These are phyloP conservation scores for Lathronympha strigana DNA, from an alignment of 2,888 invertebrate species.

Conservation along the genomic window DNA sequence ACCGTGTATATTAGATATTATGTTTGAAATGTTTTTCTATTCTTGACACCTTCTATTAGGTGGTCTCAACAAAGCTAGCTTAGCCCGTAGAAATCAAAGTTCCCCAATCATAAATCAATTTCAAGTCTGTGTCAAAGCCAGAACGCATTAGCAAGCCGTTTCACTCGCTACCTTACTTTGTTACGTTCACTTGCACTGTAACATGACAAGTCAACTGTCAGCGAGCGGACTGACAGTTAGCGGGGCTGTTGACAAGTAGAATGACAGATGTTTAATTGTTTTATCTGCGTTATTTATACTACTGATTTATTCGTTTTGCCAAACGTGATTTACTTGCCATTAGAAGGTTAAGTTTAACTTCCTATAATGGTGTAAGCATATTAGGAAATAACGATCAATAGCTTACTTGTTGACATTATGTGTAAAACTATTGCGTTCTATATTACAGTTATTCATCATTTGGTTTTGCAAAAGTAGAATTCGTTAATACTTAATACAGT, in stretches of 20 bases:
- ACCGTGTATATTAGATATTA: no score
- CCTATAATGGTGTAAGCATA: background rate
- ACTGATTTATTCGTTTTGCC: conserved; percentile 28
- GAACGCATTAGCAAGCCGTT: conserved; percentile 52
- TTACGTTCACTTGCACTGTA: conserved; percentile 36
- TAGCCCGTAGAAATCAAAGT: conserved; percentile 42
- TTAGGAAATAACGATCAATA: no score
- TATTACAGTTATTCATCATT: no score
- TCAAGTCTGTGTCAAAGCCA: conserved; percentile 51
- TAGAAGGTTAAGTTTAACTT: no score
- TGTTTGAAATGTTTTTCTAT: no score
- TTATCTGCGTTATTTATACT: conserved; percentile 21
- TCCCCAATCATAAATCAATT: conserved; percentile 52
- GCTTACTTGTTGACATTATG: no score
- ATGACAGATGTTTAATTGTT: conserved; percentile 36
- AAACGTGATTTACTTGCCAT: background rate
- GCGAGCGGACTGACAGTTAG: conserved; percentile 27
- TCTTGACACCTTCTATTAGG: conserved; percentile 17
- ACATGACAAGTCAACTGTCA: conserved; percentile 37
- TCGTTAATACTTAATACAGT: no score
- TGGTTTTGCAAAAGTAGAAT: no score
- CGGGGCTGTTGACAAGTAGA: conserved; percentile 24
- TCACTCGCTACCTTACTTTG: conserved; percentile 48
- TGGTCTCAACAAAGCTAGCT: conserved; percentile 19
- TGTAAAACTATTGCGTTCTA: no score